Evolutionary conservation across 1,140 invertebrate genomes (phyloP).

Genomic region (Zaprionus tsacasi): DNA sequence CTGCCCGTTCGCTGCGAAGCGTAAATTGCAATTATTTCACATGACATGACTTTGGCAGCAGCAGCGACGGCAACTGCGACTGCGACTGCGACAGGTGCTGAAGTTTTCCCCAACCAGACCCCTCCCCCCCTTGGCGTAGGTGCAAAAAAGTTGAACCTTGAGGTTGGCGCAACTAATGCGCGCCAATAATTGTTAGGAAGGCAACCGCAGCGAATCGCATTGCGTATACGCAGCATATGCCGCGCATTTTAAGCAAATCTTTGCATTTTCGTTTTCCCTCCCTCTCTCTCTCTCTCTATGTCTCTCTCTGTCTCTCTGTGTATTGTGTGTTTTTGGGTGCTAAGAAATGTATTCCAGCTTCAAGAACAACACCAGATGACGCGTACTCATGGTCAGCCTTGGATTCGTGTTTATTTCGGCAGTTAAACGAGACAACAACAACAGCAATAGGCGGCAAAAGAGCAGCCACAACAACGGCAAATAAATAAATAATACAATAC

Average conservation of each 20-base stretch:
- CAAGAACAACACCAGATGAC: conserved; percentile 27
- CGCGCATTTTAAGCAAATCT: conserved; percentile 60
- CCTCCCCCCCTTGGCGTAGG: background rate
- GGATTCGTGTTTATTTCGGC: conserved; percentile 61
- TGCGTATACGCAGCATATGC: conserved; percentile 68
- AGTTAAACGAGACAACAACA: conserved; percentile 56
- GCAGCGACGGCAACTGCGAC: conserved; percentile 11
- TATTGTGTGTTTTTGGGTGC: conserved; percentile 45
- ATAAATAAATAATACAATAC: conserved; percentile 70
- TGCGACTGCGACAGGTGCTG: conserved; percentile 28
- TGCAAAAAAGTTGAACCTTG: conserved; percentile 48
- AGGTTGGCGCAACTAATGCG: conserved; percentile 57
- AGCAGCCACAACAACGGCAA: conserved; percentile 17
- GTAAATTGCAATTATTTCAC: conserved; percentile 78
- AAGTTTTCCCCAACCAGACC: conserved; percentile 32
- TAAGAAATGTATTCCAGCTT: conserved; percentile 68
- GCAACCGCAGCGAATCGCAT: conserved; percentile 13
- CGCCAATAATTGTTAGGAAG: conserved; percentile 42
- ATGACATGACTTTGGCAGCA: conserved; percentile 69
- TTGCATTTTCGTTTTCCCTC: conserved; percentile 58
- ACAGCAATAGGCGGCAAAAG: background rate
- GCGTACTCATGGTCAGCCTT: conserved; percentile 57
- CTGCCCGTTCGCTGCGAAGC: conserved; percentile 57
- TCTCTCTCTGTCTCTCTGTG: no score
- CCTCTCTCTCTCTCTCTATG: no score